Base-by-base conservation (phyloP, 2,113 vertebrate species). In the Talpa occidentalis region DNA sequence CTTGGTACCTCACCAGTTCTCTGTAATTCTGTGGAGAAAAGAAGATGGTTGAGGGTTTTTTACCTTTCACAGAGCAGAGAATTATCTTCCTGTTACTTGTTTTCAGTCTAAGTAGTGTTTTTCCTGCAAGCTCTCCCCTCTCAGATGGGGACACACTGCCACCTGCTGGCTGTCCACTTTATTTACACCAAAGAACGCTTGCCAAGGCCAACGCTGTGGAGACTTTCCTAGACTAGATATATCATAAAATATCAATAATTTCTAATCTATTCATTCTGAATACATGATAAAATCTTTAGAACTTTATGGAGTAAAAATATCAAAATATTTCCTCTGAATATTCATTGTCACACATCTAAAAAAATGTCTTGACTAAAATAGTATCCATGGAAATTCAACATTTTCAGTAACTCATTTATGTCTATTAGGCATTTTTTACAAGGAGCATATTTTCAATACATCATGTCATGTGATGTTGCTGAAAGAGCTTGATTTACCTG, bases 101-200 rank as follows among this genome's bases (percentile, higher is more conserved):
- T 93, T 92, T n/a, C 54, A 88, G 47, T 2, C 19, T 19, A 15
- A 22, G 0, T 3, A 0, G 6, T 5, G 17, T 28, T 81, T 76
- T n/a, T 30, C 12, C 14, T 19, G 6, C 0, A 40, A 24, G 1
- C 16, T 3, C 11, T 2, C 17, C 0, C 4, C 4, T 76, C 37
- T 52, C 80, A 28, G 76, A 5, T 82, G 66, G 35, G 77, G 64
- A 37, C 60, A 88, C 73, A 82, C 90, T 97, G 97, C 91, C 97
- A 95, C 82, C 97, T 97, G 7, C 74, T 60, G 97, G 88, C 16
- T 8, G 3, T 24, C 30, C 59, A 4, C 2, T 26, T 44, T 62
- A 62, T 92, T n/a, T 88, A 86, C 93, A 96, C 15, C n/a, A 78
- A 89, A 10, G 10, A 70, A 59, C 0, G 1, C 17, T 73, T 73